Evolutionary conservation across 2,888 invertebrate species (phyloP).

Genomic region (Eupelmus urozonus): DNA sequence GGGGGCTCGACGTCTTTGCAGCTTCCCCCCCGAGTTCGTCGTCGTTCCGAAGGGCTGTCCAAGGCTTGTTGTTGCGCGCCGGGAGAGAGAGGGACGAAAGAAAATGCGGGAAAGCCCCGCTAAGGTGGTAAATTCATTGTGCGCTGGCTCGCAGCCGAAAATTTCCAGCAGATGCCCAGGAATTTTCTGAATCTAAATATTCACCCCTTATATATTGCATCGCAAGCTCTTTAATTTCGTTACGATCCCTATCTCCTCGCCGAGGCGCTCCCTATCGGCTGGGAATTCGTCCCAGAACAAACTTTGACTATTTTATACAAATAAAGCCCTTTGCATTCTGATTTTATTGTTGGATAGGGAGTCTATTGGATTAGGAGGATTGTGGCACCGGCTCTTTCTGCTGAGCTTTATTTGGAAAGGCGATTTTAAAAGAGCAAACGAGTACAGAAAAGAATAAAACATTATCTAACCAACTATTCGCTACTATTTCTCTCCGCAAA

Average conservation of each 20-base stretch:
- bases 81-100: slow-evolving; percentile 62
- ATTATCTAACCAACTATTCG: too few species aligned
- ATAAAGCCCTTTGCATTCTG: slow-evolving; percentile 1
- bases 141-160: slow-evolving; percentile 28
- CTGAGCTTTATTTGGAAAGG: too few species aligned
- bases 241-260: not conserved
- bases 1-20: slow-evolving; percentile 62
- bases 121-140: slow-evolving; percentile 54
- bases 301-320: slow-evolving; percentile 14
- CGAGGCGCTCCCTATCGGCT: not conserved
- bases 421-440: too few species aligned
- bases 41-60: slow-evolving; percentile 62
- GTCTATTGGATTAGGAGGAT: too few species aligned
- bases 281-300: slow-evolving; percentile 30
- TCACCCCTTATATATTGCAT: slow-evolving; percentile 2
- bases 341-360: slow-evolving; percentile 16
- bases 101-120: slow-evolving; percentile 52
- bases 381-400: too few species aligned
- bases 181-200: slow-evolving; percentile 50
- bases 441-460: too few species aligned
- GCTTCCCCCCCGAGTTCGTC: slow-evolving; percentile 53
- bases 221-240: slow-evolving; percentile 35
- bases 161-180: slow-evolving; percentile 53
- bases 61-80: slow-evolving; percentile 61
- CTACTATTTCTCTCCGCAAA: too few species aligned